phyloP scores from a whole-genome alignment of 2,113 vertebrate genomes.

The Corythaixoides concolor region DNA sequence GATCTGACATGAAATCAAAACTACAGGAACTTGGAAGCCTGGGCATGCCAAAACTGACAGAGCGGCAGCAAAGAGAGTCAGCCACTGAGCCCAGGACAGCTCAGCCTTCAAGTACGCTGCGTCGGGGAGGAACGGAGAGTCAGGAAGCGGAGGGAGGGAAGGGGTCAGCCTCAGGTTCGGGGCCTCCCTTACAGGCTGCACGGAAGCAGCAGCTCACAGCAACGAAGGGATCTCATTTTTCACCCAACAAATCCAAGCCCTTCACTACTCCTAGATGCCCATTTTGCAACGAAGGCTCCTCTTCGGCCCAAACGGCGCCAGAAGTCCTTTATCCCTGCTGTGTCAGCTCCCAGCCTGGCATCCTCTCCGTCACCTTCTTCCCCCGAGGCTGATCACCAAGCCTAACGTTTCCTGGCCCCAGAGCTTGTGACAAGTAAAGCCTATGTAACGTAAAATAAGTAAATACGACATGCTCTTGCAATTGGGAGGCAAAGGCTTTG shows the following conservation, averaged over 20 bases:
- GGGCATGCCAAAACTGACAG: conserved; percentile 42
- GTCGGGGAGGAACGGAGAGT: accelerated
- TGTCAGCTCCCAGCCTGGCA: background rate
- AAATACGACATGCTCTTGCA: background rate
- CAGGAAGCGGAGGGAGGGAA: background rate
- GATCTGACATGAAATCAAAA: conserved; percentile 37
- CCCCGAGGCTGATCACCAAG: background rate
- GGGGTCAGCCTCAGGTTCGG: background rate
- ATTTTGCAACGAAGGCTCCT: accelerated
- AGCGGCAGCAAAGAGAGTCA: background rate
- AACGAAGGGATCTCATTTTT: background rate
- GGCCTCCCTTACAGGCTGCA: background rate
- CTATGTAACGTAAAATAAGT: background rate
- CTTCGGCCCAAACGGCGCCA: background rate
- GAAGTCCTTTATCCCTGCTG: accelerated
- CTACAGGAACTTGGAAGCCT: background rate
- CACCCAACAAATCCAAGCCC: background rate
- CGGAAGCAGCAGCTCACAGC: accelerated
- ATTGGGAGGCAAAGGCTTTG: background rate
- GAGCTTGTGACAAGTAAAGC: background rate
- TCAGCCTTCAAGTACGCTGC: background rate
- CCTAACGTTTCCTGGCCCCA: background rate
- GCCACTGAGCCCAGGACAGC: background rate
- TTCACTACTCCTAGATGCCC: background rate
- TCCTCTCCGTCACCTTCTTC: background rate